A percentile compares a stretch with the other conserved stretches of the same genome.
These are phyloP conservation scores for Columba guinea DNA, from an alignment of 2,797 vertebrate species.

Conservation along the genomic window DNA sequence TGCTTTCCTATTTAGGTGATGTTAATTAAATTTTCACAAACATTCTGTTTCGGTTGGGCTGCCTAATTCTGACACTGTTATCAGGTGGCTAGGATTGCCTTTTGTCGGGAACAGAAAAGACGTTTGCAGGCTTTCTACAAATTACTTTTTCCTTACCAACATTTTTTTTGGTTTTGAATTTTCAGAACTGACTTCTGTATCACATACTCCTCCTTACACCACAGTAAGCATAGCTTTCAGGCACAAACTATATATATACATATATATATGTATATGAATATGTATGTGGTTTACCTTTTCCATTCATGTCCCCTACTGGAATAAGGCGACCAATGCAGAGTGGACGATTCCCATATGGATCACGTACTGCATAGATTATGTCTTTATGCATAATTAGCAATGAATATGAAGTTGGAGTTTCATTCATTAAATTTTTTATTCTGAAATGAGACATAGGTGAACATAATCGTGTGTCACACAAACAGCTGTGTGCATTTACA, in stretches of 20 bases:
- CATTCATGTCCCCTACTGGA: slow-evolving; percentile 87
- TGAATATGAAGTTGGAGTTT: slow-evolving; percentile 94
- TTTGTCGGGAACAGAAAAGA: not conserved
- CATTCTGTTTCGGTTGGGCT: not conserved
- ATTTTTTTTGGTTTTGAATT: not conserved
- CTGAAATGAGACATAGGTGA: slow-evolving; percentile 73
- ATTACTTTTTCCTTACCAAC: not conserved
- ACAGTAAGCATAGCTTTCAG: not conserved
- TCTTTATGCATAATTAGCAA: slow-evolving; percentile 95
- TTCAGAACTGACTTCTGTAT: not conserved
- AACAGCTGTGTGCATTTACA: not conserved
- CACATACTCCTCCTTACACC: not conserved
- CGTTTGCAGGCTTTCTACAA: not conserved
- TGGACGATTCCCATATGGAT: slow-evolving; percentile 95
- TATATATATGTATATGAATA: no score
- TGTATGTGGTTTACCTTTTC: slow-evolving; percentile 78
- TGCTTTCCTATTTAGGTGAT: not conserved
- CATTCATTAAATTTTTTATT: slow-evolving; percentile 96
- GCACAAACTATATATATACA: not conserved
- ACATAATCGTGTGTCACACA: not conserved
- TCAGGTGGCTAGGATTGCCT: not conserved
- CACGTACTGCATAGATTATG: slow-evolving; percentile 94
- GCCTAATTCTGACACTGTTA: not conserved
- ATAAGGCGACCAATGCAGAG: slow-evolving; percentile 93
- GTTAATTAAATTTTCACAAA: not conserved